phyloP scores from a whole-genome alignment of 1,140 invertebrate species.

The Tetramorium parvispinum region DNA sequence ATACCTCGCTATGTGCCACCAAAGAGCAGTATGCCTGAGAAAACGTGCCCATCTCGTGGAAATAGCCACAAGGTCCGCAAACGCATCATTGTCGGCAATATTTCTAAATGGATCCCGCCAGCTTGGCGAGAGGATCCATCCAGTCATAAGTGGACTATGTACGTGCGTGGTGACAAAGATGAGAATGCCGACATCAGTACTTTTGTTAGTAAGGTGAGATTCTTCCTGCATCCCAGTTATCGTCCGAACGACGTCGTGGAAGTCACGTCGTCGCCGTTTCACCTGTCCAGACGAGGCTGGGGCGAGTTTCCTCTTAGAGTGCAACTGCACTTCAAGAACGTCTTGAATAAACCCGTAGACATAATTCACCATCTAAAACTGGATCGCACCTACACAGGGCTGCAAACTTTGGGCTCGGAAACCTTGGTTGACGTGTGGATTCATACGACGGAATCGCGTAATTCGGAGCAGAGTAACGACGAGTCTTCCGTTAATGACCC shows the following conservation, averaged over 20 bases:
- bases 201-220: conserved; percentile 91
- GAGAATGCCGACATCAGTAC: conserved; percentile 87
- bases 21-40: conserved; percentile 76
- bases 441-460: conserved; percentile 78
- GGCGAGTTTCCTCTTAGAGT: conserved; percentile 95
- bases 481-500: neutral
- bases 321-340: conserved; percentile 92
- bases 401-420: conserved; percentile 93
- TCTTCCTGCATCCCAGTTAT: conserved; percentile 94
- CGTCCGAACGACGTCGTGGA: conserved; percentile 95
- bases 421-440: conserved; percentile 91
- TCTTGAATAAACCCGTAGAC: conserved; percentile 92
- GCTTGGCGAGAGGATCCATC: conserved; percentile 88
- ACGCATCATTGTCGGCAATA: conserved; percentile 91
- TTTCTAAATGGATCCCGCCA: conserved; percentile 92
- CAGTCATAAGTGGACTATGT: conserved; percentile 97
- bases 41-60: conserved; percentile 73
- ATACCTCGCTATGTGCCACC: conserved; percentile 83
- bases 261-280: conserved; percentile 91
- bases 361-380: conserved; percentile 93
- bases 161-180: conserved; percentile 90
- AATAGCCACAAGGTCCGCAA: conserved; percentile 79
- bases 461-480: neutral
- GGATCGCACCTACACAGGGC: conserved; percentile 93
- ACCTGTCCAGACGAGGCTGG: conserved; percentile 94